A percentile compares a stretch with the other conserved stretches of the same genome.
Conservation (phyloP, 1,140 invertebrate genomes). For the Drosophila bocki region DNA sequence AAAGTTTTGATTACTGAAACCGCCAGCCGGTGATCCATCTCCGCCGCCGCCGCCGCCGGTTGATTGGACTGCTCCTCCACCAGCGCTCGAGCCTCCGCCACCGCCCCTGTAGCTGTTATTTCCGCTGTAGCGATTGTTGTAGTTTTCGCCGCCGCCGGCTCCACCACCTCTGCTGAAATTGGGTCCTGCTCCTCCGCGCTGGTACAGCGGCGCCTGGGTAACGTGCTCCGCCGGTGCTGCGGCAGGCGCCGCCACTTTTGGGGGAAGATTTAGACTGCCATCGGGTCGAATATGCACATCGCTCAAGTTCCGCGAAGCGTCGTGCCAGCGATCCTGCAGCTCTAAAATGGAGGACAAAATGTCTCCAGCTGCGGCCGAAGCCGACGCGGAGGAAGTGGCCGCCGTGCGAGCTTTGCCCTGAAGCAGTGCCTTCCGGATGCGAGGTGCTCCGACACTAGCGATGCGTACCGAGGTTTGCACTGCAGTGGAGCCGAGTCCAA, state of each 20-base stretch:
- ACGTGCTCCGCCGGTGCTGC: slow-evolving; percentile 69
- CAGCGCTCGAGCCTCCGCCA: slow-evolving; percentile 64
- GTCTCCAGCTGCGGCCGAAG: slow-evolving; percentile 84
- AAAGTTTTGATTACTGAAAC: slow-evolving; percentile 54
- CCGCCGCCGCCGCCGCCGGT: slow-evolving; percentile 15
- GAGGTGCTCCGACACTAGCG: slow-evolving; percentile 58
- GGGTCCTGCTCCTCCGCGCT: slow-evolving; percentile 85
- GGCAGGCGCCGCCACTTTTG: slow-evolving; percentile 21
- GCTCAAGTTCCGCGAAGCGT: slow-evolving; percentile 76
- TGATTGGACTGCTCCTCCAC: slow-evolving; percentile 71
- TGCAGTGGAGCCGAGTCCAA: slow-evolving; percentile 77
- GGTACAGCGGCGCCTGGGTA: slow-evolving; percentile 88
- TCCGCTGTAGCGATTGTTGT: slow-evolving; percentile 85
- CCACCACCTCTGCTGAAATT: slow-evolving; percentile 84
- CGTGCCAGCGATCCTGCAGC: slow-evolving; percentile 91
- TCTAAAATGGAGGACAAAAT: slow-evolving; percentile 91
- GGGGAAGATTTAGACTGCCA: slow-evolving; percentile 77
- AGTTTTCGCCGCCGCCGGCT: slow-evolving; percentile 78
- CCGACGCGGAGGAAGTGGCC: slow-evolving; percentile 9
- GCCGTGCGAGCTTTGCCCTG: slow-evolving; percentile 57
- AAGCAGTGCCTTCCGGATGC: slow-evolving; percentile 63
- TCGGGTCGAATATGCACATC: slow-evolving; percentile 71
- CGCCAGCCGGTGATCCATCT: slow-evolving; percentile 7
- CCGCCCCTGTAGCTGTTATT: slow-evolving; percentile 77
- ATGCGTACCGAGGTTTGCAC: slow-evolving; percentile 73